Evolutionary conservation across 2,797 vertebrate species (phyloP), one percentile per base, ranked within the genome.

Genomic region (Phataginus tricuspis): DNA sequence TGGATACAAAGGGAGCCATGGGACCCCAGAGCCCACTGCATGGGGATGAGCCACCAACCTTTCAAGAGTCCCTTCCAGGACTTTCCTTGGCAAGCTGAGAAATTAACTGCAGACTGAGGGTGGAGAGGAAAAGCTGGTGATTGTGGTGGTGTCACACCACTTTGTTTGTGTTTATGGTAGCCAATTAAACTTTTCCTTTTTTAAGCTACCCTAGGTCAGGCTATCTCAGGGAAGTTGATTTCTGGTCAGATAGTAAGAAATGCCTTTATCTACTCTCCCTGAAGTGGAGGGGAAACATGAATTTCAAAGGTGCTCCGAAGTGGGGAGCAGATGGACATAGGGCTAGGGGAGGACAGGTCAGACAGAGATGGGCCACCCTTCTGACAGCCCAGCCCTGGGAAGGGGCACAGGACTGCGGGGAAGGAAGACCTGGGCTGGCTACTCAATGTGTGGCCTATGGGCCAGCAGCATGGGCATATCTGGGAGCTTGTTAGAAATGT

Each of bases 111-210:
- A 77, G 71, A 29, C 25, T 64, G 5, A 5, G 37, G 37, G 77
- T 6, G 49, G 66, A 45, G n/a, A 49, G 57, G 45, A 59, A 87
- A 37, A 55, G 31, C 74, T 7, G 19, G 25, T 92, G 4, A 37
- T 19, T 64, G 57, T 57, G 13, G 55, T 1, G 10, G 7, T 74
- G 78, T 88, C 90, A 69, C 45, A 79, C 72, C 94, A 84, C 91
- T 96, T 95, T 97, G 87, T 95, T 80, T 82, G 90, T 66, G 90
- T 93, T 96, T 78, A 95, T 94, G 94, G 94, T 79, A 78, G 57
- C 61, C 94, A 96, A 93, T 96, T 94, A 90, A 96, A 89, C 75
- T 59, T 92, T 77, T 25, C 55, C 27, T 31, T 37, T 55, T 61
- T 39, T 57, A 66, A 64, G 64, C 53, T 82, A 89, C 39, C 86